phyloP scores from a whole-genome alignment of 2,113 vertebrate genomes.

The Spea multiplicata region DNA sequence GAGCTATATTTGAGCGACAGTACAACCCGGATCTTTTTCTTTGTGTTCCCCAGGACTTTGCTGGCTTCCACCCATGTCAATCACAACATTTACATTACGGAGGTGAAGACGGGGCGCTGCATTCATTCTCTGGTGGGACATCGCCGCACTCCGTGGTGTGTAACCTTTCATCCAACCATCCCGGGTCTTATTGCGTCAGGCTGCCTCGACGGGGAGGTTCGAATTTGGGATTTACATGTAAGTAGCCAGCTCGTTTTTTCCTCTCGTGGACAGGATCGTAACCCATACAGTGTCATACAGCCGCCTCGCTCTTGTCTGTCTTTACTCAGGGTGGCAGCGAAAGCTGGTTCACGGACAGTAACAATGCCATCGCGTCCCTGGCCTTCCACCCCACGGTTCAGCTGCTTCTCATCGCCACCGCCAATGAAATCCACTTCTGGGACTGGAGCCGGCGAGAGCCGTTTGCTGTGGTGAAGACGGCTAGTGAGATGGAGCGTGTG shows the following conservation, averaged over 20 bases:
- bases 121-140: constrained; percentile 96
- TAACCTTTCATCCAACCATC: constrained; percentile 98
- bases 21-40: too few species aligned
- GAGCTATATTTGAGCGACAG: too few species aligned
- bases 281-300: too few species aligned
- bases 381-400: constrained; percentile 97
- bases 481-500: constrained; percentile 92
- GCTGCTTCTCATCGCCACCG: constrained; percentile 95
- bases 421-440: constrained; percentile 98
- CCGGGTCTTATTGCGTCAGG: constrained; percentile 95
- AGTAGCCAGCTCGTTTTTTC: constrained; percentile 57
- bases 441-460: constrained; percentile 98
- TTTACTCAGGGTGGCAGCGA: constrained; percentile 88
- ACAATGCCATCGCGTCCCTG: constrained; percentile 94
- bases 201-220: constrained; percentile 96
- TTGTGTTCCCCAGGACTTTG: constrained; percentile 73
- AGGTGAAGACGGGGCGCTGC: constrained; percentile 97
- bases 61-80: constrained; percentile 99
- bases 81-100: constrained; percentile 98
- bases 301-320: not conserved
- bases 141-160: constrained; percentile 95
- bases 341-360: constrained; percentile 98
- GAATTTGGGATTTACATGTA: constrained; percentile 98
- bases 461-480: constrained; percentile 95
- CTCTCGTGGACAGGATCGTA: too few species aligned